Conservation (phyloP, 2,797 vertebrate species). For the Lithobates sylvaticus region DNA sequence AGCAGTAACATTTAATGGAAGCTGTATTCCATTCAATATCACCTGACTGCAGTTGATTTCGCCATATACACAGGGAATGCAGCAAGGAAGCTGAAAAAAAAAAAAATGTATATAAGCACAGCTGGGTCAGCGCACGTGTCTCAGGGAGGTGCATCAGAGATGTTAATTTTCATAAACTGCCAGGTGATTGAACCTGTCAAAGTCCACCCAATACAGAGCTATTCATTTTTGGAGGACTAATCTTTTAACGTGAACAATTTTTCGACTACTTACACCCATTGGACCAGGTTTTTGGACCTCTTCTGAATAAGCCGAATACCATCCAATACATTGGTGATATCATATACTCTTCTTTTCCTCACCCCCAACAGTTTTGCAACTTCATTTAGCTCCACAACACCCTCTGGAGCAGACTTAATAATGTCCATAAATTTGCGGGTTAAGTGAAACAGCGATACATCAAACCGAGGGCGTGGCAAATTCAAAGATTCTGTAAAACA, state of each 20-base stretch:
- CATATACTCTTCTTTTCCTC: conserved; percentile 84
- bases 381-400: conserved; percentile 86
- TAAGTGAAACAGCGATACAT: conserved; percentile 81
- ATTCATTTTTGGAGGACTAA: no score
- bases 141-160: no score
- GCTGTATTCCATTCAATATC: no score
- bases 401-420: conserved; percentile 78
- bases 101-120: no score
- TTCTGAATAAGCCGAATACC: conserved; percentile 86
- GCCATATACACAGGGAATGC: no score
- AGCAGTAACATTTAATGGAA: no score
- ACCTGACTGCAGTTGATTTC: no score
- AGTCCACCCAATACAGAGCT: no score
- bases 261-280: conserved; percentile 88
- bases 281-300: conserved; percentile 84
- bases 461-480: conserved; percentile 74
- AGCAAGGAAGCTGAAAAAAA: no score
- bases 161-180: no score
- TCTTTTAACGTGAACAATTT: not conserved
- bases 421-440: conserved; percentile 88
- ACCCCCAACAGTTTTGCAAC: conserved; percentile 79
- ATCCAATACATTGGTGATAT: conserved; percentile 89
- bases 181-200: no score
- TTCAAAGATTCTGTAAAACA: conserved; percentile 66
- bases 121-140: no score